Base-by-base conservation (phyloP, 2,797 vertebrate species). In the Myripristis murdjan region DNA sequence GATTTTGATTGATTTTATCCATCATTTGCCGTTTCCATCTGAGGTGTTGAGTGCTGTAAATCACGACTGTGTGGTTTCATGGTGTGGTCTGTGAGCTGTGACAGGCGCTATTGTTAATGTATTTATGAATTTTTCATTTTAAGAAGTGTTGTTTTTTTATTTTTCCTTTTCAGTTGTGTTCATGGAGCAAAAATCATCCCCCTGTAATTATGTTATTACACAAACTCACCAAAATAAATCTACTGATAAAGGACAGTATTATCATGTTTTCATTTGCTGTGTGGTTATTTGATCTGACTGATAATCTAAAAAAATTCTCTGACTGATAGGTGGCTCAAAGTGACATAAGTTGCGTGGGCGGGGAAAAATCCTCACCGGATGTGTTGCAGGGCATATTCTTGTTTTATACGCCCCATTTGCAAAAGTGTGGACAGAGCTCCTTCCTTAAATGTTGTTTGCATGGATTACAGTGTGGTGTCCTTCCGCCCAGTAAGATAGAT, bases 191-290 rank as follows among this genome's bases (percentile, higher is more conserved):
- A 31, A 31, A 31, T 94, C 91, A 92, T 93, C n/a, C 92, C 93
- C 89, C 90, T 94, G 93, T 94, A 94, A 93, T 94, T 93, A 93
- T 95, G 93, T 95, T 95, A 94, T 93, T 86, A 89, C 94, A 91
- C 91, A 92, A 93, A 93, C 93, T 94, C 94, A 93, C 92, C 88
- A 90, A 90, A 94, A 95, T 93, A 94, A 94, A 95, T 94, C 94
- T 88, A 93, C 92, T 94, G 91, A 82, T 87, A 93, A 94, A 94
- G 75, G 58, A 70, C 86, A 16, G 20, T 35, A 53, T 31, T 6
- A 8, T n/a, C 23, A 0, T 59, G 26, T 54, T 55, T 28, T 26
- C 6, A 2, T 46, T 14, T 22, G 33, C 15, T 39, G 11, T 37
- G n/a, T 63, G 11, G 44, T n/a, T n/a, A n/a, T n/a, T n/a, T n/a